Evolutionary conservation across 1,140 invertebrate genomes (phyloP), one percentile per base, ranked within the genome.

Genomic region (Oscheius sp.): DNA sequence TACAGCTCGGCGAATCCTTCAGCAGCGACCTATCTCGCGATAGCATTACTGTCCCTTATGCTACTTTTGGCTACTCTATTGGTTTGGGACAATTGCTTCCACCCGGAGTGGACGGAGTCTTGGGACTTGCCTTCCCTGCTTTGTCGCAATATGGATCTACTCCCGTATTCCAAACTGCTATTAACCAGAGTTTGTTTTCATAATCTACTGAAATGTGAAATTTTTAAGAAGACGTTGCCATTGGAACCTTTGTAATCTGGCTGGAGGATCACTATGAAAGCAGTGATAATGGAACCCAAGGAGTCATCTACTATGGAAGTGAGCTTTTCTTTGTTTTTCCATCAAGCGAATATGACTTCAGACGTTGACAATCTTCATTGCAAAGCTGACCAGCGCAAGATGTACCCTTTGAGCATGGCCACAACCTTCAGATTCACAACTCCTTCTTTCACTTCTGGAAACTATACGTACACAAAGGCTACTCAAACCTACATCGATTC

Each of bases 401-500:
- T 55, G 7, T 55, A 55, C 49, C 49, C 49, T 23, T 26, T 55
- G 15, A 13, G 15, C 49, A 23, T 7, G 4, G 23, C 7, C 23
- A 23, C 15, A 55, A 15, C 7, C 7, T 55, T 55, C 23, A 15
- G 28, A 23, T 55, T 55, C 49, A 55, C 49, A 20, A 55, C 23
- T 26, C 49, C 49, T 55, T 7, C 49, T 26, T 15, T 55, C 7
- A 13, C 49, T 13, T 15, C 28, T 23, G 49, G 49, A 55, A 55
- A 55, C 49, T 55, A 55, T 23, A 7, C 15, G 49, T 55, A 55
- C 23, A 55, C 15, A 4, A 7, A 7, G 23, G 28, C 15, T 7
- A 23, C 61, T 26, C 61, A 63, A 26, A 63, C 61, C 61, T 18
- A n/a, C 31, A 34, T 63, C 31, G 61, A 63, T 32, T 63, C 61